A percentile compares a stretch with the other conserved stretches of the same genome.
Evolutionary conservation across 2,797 vertebrate genomes (phyloP).

Genomic region (Coilia nasus): DNA sequence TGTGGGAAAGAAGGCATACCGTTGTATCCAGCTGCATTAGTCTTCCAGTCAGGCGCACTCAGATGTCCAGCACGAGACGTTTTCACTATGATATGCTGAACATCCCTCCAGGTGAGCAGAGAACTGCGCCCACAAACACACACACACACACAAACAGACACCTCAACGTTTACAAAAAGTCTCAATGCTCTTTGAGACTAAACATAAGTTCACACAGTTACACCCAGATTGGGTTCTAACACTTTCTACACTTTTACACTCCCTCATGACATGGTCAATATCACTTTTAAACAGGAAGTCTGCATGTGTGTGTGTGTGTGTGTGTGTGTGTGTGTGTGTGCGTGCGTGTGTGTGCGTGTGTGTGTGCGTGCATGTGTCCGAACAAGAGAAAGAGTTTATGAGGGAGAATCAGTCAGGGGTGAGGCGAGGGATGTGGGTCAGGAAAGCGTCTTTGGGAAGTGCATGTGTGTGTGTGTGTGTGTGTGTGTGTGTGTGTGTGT

Average conservation of each 20-base stretch:
- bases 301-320: neutral
- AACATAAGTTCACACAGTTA: neutral
- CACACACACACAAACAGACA: neutral
- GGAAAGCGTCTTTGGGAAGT: neutral
- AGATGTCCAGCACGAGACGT: slow-evolving; percentile 95
- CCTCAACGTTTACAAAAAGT: neutral
- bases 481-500: no score
- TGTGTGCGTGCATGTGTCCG: neutral
- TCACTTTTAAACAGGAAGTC: slow-evolving; percentile 2
- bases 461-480: no score
- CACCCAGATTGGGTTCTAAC: neutral
- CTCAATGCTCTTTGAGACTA: slow-evolving; percentile 1
- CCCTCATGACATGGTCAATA: neutral
- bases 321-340: neutral
- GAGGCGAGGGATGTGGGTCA: neutral
- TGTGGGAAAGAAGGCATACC: slow-evolving; percentile 70
- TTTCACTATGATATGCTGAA: slow-evolving; percentile 98
- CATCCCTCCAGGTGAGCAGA: slow-evolving; percentile 93
- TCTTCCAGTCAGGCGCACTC: slow-evolving; percentile 98
- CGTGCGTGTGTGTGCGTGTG: neutral
- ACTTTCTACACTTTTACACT: neutral
- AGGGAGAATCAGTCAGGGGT: neutral
- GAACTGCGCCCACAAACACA: slow-evolving; percentile 71
- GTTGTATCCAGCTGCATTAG: slow-evolving; percentile 97
- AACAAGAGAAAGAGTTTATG: neutral